Evolutionary conservation across 1,140 invertebrate species (phyloP), one percentile per base, ranked within the genome.

Genomic region (Heliconius himera): DNA sequence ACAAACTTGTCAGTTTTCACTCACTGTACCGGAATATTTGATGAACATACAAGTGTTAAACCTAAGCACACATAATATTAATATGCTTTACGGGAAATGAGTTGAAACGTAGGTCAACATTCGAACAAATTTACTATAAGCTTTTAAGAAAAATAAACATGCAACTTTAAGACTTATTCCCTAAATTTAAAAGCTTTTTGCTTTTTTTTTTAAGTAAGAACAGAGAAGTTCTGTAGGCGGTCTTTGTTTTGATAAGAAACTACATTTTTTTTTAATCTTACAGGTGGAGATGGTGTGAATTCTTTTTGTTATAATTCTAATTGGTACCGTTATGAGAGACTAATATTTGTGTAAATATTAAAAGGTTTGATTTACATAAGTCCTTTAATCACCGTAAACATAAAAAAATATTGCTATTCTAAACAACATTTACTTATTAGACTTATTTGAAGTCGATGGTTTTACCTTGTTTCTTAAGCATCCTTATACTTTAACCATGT

Each of bases 31-130:
- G 82, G 83, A 87, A 85, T 89, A 85, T 89, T 89, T 87, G 85
- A 82, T 81, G 80, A 80, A 78, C 83, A 90, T 72, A 90, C 86
- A 89, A 85, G 82, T 87, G 81, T 88, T 87, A 87, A 89, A 81
- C 87, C 87, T 89, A 82, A 84, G 83, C 87, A 87, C 84, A 88
- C 90, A 89, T 84, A 86, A 87, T 83, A 89, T 90, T 90, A 89
- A 91, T 66, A 66, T 90, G 88, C 86, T 91, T 90, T 88, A 90
- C 88, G 87, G 89, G 87, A 90, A 92, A 89, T 88, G 87, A 90
- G 87, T 90, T 89, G 87, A 87, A 89, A 88, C 88, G 84, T 87
- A 82, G 82, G 85, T 90, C 87, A 90, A 89, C 85, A 90, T 54
- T 84, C 73, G 81, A 82, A 82, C 83, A 80, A 83, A 56, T 71